A percentile compares a stretch with the other conserved stretches of the same genome.
Conservation (phyloP, 1,140 invertebrate genomes). For the Propsilocerus akamusi region DNA sequence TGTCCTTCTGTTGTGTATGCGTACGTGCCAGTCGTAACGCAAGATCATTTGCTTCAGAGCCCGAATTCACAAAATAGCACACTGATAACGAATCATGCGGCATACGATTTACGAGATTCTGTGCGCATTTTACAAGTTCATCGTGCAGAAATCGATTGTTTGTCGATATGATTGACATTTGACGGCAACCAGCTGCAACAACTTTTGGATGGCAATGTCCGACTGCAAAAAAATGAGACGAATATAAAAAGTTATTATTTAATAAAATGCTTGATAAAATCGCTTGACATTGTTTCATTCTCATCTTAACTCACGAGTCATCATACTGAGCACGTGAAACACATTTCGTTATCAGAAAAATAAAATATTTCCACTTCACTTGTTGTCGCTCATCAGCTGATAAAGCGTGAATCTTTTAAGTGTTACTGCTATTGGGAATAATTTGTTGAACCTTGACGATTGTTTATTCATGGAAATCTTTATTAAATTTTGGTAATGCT, state of each 20-base stretch:
- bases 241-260: slow-evolving; percentile 1
- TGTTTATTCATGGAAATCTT: no score
- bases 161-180: slow-evolving; percentile 80
- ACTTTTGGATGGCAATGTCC: slow-evolving; percentile 94
- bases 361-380: no score
- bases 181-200: slow-evolving; percentile 66
- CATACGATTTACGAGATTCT: slow-evolving; percentile 64
- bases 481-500: no score
- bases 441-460: no score
- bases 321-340: slow-evolving; percentile 3
- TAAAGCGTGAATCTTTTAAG: no score
- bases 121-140: slow-evolving; percentile 79
- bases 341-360: no score
- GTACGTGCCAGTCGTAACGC: slow-evolving; percentile 77
- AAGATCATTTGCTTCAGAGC: slow-evolving; percentile 98
- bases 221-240: slow-evolving; percentile 37
- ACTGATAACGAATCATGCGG: slow-evolving; percentile 60
- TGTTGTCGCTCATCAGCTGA: no score
- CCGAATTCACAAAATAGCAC: slow-evolving; percentile 95
- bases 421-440: no score
- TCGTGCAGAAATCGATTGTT: slow-evolving; percentile 94
- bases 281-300: not conserved
- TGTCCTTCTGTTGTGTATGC: slow-evolving; percentile 73
- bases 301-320: not conserved
- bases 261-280: not conserved